phyloP scores from a whole-genome alignment of 2,113 vertebrate genomes.

The Craseonycteris thonglongyai region DNA sequence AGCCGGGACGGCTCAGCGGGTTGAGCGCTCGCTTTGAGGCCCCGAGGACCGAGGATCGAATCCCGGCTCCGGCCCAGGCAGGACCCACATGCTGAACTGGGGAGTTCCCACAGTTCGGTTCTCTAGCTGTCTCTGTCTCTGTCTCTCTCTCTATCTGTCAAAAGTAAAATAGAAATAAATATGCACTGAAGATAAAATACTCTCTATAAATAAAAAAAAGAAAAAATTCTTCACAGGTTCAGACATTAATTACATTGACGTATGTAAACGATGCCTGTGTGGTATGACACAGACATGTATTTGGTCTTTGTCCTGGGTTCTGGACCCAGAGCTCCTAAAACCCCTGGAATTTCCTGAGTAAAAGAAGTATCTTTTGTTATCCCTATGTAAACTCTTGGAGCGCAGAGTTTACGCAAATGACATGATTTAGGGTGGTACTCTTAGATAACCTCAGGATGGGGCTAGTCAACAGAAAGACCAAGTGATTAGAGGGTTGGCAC shows the following conservation, averaged over 20 bases:
- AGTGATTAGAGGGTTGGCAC: not conserved
- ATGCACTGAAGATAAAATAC: no score
- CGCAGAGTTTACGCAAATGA: not conserved
- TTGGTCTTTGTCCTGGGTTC: not conserved
- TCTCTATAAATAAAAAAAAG: no score
- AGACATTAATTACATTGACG: not conserved
- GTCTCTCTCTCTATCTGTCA: no score
- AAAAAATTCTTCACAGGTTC: not conserved
- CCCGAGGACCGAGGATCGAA: no score
- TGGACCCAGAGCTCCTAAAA: not conserved
- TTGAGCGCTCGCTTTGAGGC: no score
- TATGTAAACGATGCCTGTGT: not conserved
- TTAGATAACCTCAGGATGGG: not conserved
- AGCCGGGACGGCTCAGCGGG: no score
- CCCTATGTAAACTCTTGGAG: not conserved
- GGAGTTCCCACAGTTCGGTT: no score
- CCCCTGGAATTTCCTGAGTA: not conserved
- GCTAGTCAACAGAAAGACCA: not conserved
- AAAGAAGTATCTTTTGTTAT: not conserved
- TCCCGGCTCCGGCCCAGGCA: no score
- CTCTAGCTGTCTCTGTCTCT: no score
- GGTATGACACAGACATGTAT: not conserved
- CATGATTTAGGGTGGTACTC: not conserved
- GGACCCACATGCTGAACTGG: no score
- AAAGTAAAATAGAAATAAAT: no score